Percentiles rank a stretch among this genome's conserved stretches.
Evolutionary conservation across 2,888 invertebrate species (phyloP).

Genomic region (Xanthostigma xanthostigma): DNA sequence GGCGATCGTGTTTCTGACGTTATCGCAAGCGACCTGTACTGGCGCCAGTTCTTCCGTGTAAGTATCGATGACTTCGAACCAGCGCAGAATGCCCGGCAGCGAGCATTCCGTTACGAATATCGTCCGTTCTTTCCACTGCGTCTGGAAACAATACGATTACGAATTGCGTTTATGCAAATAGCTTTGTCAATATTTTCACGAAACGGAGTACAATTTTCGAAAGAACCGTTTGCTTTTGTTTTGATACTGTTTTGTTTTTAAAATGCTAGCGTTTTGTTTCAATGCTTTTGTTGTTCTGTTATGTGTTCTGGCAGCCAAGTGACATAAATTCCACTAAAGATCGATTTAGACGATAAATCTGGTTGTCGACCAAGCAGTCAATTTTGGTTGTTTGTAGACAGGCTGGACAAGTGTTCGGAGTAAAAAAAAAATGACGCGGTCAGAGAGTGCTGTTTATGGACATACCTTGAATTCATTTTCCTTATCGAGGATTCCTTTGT

Average conservation of each 20-base stretch:
- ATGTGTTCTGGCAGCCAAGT: too few species aligned
- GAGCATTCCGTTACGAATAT: slow-evolving; percentile 67
- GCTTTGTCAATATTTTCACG: neutral
- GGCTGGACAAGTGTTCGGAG: too few species aligned
- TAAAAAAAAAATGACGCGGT: too few species aligned
- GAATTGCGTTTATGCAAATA: neutral
- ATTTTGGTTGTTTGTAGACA: too few species aligned
- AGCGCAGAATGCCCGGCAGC: slow-evolving; percentile 81
- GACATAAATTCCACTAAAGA: too few species aligned
- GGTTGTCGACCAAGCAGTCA: too few species aligned
- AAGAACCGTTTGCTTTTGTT: neutral
- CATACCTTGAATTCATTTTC: slow-evolving; percentile 90
- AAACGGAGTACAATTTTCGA: neutral
- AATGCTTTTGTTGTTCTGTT: neutral
- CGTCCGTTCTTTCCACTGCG: slow-evolving; percentile 88
- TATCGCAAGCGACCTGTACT: slow-evolving; percentile 79
- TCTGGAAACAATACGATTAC: slow-evolving; percentile 29
- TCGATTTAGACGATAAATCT: too few species aligned
- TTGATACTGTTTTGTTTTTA: neutral
- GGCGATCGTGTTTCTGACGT: slow-evolving; percentile 78
- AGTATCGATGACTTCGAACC: slow-evolving; percentile 77
- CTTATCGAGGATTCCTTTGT: slow-evolving; percentile 79
- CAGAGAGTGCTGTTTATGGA: too few species aligned
- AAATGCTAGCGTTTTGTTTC: neutral
- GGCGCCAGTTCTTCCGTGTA: slow-evolving; percentile 67